Evolutionary conservation across 2,888 invertebrate species (phyloP), one percentile per base, ranked within the genome.

Genomic region (Pollenia labialis): DNA sequence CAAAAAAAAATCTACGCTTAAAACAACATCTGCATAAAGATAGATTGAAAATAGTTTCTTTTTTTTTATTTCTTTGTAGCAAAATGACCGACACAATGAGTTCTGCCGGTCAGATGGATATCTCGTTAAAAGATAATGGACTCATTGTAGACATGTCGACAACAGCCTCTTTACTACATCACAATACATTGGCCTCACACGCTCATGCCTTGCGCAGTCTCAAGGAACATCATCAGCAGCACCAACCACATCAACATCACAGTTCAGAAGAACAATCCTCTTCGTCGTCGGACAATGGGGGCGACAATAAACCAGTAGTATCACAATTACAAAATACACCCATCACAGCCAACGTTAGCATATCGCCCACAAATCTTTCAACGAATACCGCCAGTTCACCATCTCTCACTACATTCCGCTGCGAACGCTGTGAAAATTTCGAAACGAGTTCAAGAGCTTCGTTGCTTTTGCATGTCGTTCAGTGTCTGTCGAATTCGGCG

Each of bases 341-440:
- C 75, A 52, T 75, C 40, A 71, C 82, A 72, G 80, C 85, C 76
- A 87, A 85, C 44, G 85, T 89, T 85, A 71, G 84, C 89, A 75
- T 90, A 88, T 72, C 91, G 72, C 90, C 91, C 60, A 91, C 91
- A 85, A 92, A 92, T 89, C 89, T 91, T 42, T 90, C 90, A 84
- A 90, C 92, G 44, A 89, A 90, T 11, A 87, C 90, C 10, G 89
- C 90, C 8, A 89, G 90, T 16, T 88, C 90, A 10, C 89, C 91
- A 84, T 91, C 92, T 74, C 88, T 92, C 88, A 90, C 87, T 42
- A 89, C 90, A 85, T 92, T 93, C 89, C 93, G 93, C 23, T 97
- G 97, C 94, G 97, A 96, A 90, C 95, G 96, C 88, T 97, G 97
- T 94, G 97, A 97, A 92, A 96, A 95, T 91, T 97, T 97, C 93